Evolutionary conservation across 2,113 vertebrate genomes (phyloP), one percentile per base, ranked within the genome.

Genomic region (Vulpes vulpes): DNA sequence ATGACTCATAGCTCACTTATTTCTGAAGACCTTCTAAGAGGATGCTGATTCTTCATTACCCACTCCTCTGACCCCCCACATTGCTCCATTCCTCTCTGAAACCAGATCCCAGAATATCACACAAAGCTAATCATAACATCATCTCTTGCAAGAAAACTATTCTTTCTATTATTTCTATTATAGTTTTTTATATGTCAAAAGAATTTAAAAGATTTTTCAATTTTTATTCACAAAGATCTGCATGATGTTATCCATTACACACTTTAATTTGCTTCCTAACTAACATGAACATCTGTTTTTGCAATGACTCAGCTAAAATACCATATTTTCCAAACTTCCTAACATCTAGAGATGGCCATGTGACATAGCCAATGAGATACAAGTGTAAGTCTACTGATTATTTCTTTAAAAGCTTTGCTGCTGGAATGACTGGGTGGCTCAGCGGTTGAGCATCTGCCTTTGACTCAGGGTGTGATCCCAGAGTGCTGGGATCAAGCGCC

Each of bases 181-280:
- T 38, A 93, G 71, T 79, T 88, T 69, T 81, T 96, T 89, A 32
- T 5, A 30, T 71, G 57, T 12, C 60, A 59, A 90, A 95, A 79
- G 71, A 84, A 64, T 32, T 78, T 12, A 19, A 32, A 80, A 51
- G 65, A 69, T 78, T 16, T 86, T 87, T 11, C 6, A 62, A 71
- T 78, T 53, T 85, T 65, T 73, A 23, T 67, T 10, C 94, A 4
- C 16, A 53, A 74, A 90, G 90, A 51, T 59, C 59, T 92, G 32
- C 76, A 43, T 57, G 25, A n/a, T 69, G 14, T 69, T 87, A 64
- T 59, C n/a, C 8, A 17, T 84, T 65, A 55, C 9, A 64, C 8
- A 35, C 43, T 69, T 82, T 82, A 30, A 17, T 78, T 69, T 88
- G 81, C 55, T 91, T 88, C 30, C 53, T 84, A 76, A 85, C 30